Percentiles rank a stretch among this genome's conserved stretches.
These are phyloP conservation scores for Drosophila kohkoa DNA, from an alignment of 1,140 invertebrate species.

Conservation along the genomic window DNA sequence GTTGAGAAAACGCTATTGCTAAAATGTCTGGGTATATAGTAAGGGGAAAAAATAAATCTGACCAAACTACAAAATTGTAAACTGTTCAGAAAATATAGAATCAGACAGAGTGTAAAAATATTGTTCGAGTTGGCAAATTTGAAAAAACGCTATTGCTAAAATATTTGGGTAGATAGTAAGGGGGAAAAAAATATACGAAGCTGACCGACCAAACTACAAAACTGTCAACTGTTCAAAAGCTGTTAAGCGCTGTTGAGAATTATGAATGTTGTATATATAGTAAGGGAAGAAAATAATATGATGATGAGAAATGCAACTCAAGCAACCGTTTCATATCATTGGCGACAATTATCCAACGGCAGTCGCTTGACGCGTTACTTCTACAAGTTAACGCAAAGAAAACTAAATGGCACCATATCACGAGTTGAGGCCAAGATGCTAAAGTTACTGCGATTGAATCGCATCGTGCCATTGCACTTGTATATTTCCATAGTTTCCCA, in stretches of 20 bases:
- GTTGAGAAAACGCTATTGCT: no score
- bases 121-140: no score
- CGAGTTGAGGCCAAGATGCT: neutral
- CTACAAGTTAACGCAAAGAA: neutral
- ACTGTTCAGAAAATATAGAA: no score
- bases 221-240: no score
- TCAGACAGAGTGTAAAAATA: no score
- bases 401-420: neutral
- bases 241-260: neutral
- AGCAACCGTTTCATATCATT: neutral
- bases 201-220: no score
- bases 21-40: no score
- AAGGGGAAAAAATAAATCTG: no score
- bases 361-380: neutral
- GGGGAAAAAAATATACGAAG: neutral
- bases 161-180: neutral
- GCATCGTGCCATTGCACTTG: neutral
- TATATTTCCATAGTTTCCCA: neutral
- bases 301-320: neutral
- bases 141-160: no score
- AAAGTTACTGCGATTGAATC: no score
- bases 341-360: neutral
- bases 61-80: no score
- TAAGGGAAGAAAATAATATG: neutral
- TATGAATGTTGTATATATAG: neutral